Percentiles rank a stretch among this genome's conserved stretches.
These are phyloP conservation scores for Cybosia mesomella DNA, from an alignment of 2,888 invertebrate species.

Conservation along the genomic window DNA sequence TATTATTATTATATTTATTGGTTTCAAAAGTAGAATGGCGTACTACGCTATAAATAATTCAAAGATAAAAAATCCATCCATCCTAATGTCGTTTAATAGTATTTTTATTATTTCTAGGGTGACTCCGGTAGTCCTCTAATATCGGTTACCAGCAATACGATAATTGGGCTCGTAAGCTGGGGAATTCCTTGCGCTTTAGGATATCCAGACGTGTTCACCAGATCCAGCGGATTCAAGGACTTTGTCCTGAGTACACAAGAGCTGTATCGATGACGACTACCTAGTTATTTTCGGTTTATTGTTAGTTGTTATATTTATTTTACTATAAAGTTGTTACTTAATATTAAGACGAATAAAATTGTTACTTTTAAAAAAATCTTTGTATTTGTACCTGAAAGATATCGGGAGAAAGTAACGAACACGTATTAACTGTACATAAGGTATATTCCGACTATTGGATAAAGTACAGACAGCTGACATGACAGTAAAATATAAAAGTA, in stretches of 20 bases:
- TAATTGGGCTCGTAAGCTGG: constrained; percentile 71
- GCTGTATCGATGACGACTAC: too few relatives aligned
- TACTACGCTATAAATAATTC: background rate
- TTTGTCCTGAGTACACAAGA: background rate
- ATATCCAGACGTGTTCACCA: constrained; percentile 66
- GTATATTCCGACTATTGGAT: too few relatives aligned
- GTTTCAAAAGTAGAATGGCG: too few relatives aligned
- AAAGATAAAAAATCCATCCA: background rate
- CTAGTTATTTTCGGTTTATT: background rate
- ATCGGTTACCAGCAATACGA: constrained; percentile 32
- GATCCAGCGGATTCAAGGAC: constrained; percentile 51
- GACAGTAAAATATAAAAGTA: too few relatives aligned
- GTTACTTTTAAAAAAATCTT: background rate
- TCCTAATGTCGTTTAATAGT: too few relatives aligned
- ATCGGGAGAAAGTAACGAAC: too few relatives aligned
- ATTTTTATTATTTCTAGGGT: constrained; percentile 54
- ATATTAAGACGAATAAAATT: background rate
- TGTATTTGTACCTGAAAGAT: too few relatives aligned
- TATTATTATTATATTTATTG: too few relatives aligned
- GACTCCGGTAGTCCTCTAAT: constrained; percentile 70
- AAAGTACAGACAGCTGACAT: too few relatives aligned
- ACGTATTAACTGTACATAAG: too few relatives aligned
- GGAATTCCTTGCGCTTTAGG: constrained; percentile 67
- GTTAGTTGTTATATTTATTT: background rate
- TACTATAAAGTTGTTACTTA: background rate